phyloP scores from a whole-genome alignment of 2,113 vertebrate species.

The Camelus dromedarius region DNA sequence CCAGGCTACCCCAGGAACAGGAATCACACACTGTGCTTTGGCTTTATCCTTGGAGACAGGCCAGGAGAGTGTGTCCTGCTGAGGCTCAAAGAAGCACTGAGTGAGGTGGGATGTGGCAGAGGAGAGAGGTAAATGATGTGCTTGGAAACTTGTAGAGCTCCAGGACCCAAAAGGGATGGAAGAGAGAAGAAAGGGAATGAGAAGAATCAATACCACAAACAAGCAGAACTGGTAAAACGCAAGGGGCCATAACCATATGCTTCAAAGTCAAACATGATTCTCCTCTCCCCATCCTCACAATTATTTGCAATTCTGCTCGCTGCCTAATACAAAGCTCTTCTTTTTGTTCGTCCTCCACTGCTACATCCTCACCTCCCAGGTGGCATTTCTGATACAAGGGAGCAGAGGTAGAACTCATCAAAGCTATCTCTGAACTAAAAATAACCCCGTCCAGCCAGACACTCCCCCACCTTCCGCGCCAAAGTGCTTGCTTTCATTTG shows the following conservation, averaged over 20 bases:
- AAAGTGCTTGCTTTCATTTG: neutral
- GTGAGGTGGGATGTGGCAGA: too few relatives aligned
- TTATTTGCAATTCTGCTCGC: neutral
- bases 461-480: neutral
- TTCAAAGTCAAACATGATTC: rapidly evolving
- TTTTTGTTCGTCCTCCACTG: neutral
- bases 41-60: neutral
- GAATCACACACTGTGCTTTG: neutral
- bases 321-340: neutral
- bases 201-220: neutral
- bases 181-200: neutral
- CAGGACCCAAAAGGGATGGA: neutral
- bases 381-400: conserved; percentile 30
- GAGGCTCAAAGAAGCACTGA: neutral
- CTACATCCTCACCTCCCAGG: conserved; percentile 21
- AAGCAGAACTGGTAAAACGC: neutral
- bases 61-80: too few relatives aligned
- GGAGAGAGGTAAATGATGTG: too few relatives aligned
- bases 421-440: conserved; percentile 56
- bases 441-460: conserved; percentile 46
- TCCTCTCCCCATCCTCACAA: too few relatives aligned
- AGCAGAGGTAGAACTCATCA: conserved; percentile 45
- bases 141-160: neutral
- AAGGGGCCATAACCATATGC: neutral
- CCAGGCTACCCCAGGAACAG: neutral